Percentiles rank a stretch among this genome's conserved stretches.
Conservation (phyloP, 2,888 invertebrate species). For the Dione juno region DNA sequence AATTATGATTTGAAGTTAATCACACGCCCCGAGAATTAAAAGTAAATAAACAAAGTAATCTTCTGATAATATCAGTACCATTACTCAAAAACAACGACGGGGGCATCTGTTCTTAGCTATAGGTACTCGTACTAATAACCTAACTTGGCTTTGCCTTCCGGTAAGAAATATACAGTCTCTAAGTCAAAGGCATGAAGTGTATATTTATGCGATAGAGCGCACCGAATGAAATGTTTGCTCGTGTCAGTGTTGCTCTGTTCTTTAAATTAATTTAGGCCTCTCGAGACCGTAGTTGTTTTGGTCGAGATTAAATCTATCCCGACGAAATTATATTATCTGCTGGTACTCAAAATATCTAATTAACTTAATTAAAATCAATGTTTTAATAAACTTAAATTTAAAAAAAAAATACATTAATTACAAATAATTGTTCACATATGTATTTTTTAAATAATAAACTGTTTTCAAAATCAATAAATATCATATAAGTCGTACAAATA, state of each 20-base stretch:
- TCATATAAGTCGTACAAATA: conserved; percentile 24
- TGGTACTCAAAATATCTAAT: not conserved
- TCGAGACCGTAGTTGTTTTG: conserved; percentile 66
- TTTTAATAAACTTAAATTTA: too few relatives aligned
- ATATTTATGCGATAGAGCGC: conserved; percentile 45
- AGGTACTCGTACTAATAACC: conserved; percentile 50
- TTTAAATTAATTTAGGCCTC: conserved; percentile 79
- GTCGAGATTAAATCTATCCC: conserved; percentile 73
- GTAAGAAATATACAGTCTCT: conserved; percentile 40
- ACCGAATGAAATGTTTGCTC: conserved; percentile 34
- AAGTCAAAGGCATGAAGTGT: conserved; percentile 46
- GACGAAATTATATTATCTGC: conserved; percentile 60
- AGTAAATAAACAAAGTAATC: conserved; percentile 72
- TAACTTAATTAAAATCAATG: conserved; percentile 7
- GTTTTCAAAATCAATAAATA: conserved; percentile 29
- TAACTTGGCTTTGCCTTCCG: conserved; percentile 28
- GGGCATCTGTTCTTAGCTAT: conserved; percentile 77
- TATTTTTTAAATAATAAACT: not conserved
- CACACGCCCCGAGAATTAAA: conserved; percentile 49
- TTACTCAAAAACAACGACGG: conserved; percentile 65
- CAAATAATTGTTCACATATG: conserved; percentile 8
- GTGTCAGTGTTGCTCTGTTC: conserved; percentile 68
- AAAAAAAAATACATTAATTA: too few relatives aligned
- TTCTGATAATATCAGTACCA: conserved; percentile 67
- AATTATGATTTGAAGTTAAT: conserved; percentile 29